A percentile compares a stretch with the other conserved stretches of the same genome.
Evolutionary conservation across 92 coral and sea anemone genomes (phyloP).

Genomic region (Actinostola sp.): DNA sequence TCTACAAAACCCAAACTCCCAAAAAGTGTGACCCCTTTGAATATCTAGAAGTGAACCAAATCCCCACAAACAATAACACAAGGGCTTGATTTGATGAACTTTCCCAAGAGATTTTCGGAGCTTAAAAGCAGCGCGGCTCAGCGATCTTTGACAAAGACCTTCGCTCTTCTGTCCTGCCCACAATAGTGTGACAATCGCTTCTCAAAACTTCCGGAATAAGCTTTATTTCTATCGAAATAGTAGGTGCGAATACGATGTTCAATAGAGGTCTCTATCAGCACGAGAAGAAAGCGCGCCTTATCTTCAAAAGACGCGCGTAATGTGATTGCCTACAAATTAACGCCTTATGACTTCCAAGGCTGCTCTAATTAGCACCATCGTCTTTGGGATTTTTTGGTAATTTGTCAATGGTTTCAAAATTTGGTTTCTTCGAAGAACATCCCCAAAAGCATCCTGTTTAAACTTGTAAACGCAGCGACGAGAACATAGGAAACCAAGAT

Average conservation of each 20-base stretch:
- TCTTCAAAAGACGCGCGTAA: conserved; percentile 20
- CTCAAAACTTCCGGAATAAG: conserved; percentile 34
- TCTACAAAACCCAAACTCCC: not conserved
- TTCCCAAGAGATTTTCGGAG: not conserved
- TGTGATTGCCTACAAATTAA: not conserved
- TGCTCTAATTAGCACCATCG: conserved; percentile 10
- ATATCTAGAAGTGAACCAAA: not conserved
- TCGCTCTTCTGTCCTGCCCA: not conserved
- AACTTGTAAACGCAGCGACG: conserved; percentile 12
- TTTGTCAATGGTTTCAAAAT: conserved; percentile 1
- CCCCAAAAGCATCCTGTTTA: conserved; percentile 10
- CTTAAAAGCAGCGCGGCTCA: not conserved
- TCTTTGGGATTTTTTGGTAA: not conserved
- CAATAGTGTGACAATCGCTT: conserved; percentile 10
- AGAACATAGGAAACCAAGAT: conserved; percentile 6
- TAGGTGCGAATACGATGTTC: not conserved
- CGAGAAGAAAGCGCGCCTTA: not conserved
- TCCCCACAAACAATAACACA: not conserved
- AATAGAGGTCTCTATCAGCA: not conserved
- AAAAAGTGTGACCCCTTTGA: not conserved
- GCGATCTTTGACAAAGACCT: not conserved
- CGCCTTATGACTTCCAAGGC: conserved; percentile 5
- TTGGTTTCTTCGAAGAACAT: not conserved
- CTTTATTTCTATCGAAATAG: not conserved
- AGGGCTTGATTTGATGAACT: not conserved